Base-by-base conservation (phyloP, 2,797 vertebrate species). In the Sebastolobus altivelis region DNA sequence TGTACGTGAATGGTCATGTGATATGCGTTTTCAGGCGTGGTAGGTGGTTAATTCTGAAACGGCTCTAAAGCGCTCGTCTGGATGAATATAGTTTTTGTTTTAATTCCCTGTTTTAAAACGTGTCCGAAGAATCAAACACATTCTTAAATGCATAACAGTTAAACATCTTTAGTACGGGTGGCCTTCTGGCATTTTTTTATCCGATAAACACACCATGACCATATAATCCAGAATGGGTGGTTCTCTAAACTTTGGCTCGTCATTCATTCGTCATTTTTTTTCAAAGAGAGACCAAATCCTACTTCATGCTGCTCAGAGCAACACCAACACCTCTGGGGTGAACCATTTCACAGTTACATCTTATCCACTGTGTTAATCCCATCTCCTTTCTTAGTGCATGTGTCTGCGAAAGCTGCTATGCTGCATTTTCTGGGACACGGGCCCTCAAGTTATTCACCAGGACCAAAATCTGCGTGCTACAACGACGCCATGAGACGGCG, bases 331-430 rank as follows among this genome's bases (percentile, higher is more conserved):
- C 10, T 29, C 66, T 22, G 72, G 77, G 81, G 22, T 62, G 33
- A 78, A 82, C 40, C 20, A 13, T 75, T 88, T 86, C 77, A 89
- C 72, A 81, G 65, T 67, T 61, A 71, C 63, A 77, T 85, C 75
- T 83, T 75, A 89, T 87, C 82, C 40, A 8, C 67, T 67, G 69
- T 37, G 83, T 75, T 84, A 88, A 88, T 87, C 83, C 65, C 81
- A 76, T 87, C 83, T 79, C 33, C 37, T 77, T 68, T 83, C 8
- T 81, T 18, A 75, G 65, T 55, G 63, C 31, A 59, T 72, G 72
- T 73, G 75, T 80, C 80, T 86, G 75, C 77, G 79, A 29, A 80
- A 79, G 80, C 87, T 68, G 86, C 83, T 61, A 40, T 71, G 78
- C 70, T 63, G 73, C 10, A 40, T 83, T 87, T 54, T 82, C 67